A percentile compares a stretch with the other conserved stretches of the same genome.
Conservation (phyloP, 2,888 invertebrate genomes). For the Melolontha melolontha region DNA sequence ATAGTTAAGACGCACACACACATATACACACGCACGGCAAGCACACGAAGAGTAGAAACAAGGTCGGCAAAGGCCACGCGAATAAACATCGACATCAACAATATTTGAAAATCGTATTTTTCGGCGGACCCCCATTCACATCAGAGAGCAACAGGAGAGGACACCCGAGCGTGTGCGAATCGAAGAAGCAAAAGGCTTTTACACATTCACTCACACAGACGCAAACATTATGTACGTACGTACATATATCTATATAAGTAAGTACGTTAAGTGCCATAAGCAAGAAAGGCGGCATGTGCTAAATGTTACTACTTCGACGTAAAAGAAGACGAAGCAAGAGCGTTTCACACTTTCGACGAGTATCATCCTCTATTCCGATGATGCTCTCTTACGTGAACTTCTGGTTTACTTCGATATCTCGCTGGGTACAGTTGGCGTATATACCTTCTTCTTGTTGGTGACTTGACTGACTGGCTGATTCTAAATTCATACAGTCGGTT, state of each 20-base stretch:
- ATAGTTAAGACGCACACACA: conserved; percentile 8
- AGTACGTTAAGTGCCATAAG: conserved; percentile 7
- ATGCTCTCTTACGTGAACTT: conserved; percentile 32
- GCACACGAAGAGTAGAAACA: conserved; percentile 44
- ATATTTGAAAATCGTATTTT: conserved; percentile 46
- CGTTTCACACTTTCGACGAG: conserved; percentile 15
- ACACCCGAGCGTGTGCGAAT: conserved; percentile 2
- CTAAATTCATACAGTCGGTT: conserved; percentile 47
- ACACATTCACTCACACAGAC: conserved; percentile 17
- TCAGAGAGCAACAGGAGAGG: neutral
- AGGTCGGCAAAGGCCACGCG: conserved; percentile 48
- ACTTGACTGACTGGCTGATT: conserved; percentile 48
- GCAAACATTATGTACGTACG: conserved; percentile 1
- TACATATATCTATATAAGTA: neutral
- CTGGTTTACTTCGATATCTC: conserved; percentile 14
- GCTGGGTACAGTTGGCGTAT: too few species aligned
- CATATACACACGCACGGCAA: conserved; percentile 1
- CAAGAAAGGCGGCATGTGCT: conserved; percentile 18
- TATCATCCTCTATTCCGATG: conserved; percentile 26
- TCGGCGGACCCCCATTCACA: conserved; percentile 37
- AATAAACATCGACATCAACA: conserved; percentile 41
- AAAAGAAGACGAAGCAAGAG: conserved; percentile 10
- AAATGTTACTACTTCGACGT: neutral
- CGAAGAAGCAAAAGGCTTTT: neutral
- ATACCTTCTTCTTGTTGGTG: conserved; percentile 45